Conservation (phyloP, 2,888 invertebrate species). For the Heliconius hortense region DNA sequence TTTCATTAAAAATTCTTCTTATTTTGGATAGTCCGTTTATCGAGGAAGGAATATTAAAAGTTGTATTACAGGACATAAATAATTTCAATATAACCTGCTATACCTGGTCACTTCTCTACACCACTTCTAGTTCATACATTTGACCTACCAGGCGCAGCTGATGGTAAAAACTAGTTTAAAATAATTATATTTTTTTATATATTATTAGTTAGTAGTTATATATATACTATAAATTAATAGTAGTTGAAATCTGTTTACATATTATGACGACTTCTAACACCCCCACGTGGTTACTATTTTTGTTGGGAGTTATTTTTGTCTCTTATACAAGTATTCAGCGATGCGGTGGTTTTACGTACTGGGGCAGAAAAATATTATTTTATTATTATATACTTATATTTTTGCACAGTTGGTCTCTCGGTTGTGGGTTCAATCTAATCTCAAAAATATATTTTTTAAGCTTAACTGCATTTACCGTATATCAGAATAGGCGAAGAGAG, state of each 20-base stretch:
- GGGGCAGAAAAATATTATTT: slow-evolving; percentile 2
- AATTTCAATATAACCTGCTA: too few relatives aligned
- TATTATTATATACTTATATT: background rate
- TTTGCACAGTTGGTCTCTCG: background rate
- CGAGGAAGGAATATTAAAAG: too few relatives aligned
- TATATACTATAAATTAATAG: too few relatives aligned
- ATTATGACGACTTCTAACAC: background rate
- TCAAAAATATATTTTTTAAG: too few relatives aligned
- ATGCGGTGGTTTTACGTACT: slow-evolving; percentile 22
- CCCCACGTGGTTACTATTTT: slow-evolving; percentile 31
- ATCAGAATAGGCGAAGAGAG: too few relatives aligned
- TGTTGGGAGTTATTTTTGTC: slow-evolving; percentile 17
- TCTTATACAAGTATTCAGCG: slow-evolving; percentile 19
- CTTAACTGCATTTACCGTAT: too few relatives aligned
- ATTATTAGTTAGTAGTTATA: background rate
- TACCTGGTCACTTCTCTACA: too few relatives aligned
- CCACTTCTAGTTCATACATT: too few relatives aligned
- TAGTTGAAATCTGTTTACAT: slow-evolving; percentile 11
- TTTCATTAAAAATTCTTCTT: too few relatives aligned
- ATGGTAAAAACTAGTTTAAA: background rate
- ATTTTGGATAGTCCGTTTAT: too few relatives aligned
- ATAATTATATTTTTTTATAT: background rate
- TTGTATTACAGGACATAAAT: too few relatives aligned
- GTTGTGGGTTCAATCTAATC: background rate
- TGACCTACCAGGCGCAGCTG: background rate